A percentile compares a stretch with the other conserved stretches of the same genome.
phyloP scores from a whole-genome alignment of 1,140 invertebrate species.

The Piezodorus guildinii region DNA sequence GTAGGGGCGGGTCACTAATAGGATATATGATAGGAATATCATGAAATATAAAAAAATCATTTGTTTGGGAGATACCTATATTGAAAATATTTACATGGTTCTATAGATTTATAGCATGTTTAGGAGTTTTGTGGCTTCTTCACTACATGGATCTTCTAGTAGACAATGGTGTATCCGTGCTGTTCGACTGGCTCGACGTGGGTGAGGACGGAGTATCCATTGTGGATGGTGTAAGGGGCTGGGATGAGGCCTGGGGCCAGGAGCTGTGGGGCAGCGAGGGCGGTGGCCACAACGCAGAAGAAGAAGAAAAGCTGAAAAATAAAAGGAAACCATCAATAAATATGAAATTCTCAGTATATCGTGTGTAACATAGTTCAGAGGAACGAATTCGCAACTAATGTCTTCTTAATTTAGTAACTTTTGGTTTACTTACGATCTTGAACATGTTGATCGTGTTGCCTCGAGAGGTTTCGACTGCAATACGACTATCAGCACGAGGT shows the following conservation, averaged over 20 bases:
- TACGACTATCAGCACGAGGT: neutral
- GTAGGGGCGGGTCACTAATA: too few relatives aligned
- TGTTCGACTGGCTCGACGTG: slow-evolving; percentile 36
- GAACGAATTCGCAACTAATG: too few relatives aligned
- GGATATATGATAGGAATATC: too few relatives aligned
- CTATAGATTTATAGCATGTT: too few relatives aligned
- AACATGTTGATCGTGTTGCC: neutral
- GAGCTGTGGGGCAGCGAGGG: slow-evolving; percentile 35
- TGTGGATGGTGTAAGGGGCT: slow-evolving; percentile 31
- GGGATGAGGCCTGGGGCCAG: slow-evolving; percentile 28
- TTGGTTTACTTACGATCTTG: neutral
- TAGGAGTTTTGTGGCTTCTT: too few relatives aligned
- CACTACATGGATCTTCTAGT: slow-evolving; percentile 17
- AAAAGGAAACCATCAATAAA: neutral
- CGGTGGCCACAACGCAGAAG: slow-evolving; percentile 29
- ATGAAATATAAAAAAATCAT: too few relatives aligned
- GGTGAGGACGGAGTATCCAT: slow-evolving; percentile 35
- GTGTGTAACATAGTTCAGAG: too few relatives aligned
- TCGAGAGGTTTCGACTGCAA: slow-evolving; percentile 8
- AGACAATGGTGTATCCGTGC: slow-evolving; percentile 35
- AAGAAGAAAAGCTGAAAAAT: slow-evolving; percentile 17
- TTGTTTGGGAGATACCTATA: too few relatives aligned
- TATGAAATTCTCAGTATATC: too few relatives aligned
- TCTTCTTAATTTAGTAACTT: too few relatives aligned
- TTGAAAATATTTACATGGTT: too few relatives aligned